phyloP scores from a whole-genome alignment of 2,888 invertebrate genomes.

The Lacanobia oleracea region DNA sequence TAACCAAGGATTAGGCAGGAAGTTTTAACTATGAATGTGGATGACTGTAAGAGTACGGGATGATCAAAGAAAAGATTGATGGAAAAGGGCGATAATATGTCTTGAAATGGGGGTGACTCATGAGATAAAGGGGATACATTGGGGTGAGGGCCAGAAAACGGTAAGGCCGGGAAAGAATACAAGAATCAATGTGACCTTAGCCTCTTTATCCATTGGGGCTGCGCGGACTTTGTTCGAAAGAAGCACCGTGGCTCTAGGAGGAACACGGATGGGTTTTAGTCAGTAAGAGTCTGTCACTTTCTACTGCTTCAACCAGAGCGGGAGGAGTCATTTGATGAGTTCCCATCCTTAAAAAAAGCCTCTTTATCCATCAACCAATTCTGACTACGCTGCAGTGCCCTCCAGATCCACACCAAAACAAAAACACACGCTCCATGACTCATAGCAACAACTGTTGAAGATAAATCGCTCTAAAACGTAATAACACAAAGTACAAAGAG shows the following conservation, averaged over 20 bases:
- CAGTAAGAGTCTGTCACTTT: too few relatives aligned
- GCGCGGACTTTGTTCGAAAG: too few relatives aligned
- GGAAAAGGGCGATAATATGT: neutral
- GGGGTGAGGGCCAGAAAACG: neutral
- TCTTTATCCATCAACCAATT: neutral
- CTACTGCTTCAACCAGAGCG: too few relatives aligned
- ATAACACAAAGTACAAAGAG: conserved; percentile 46
- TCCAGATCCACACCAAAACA: conserved; percentile 1
- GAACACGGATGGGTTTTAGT: too few relatives aligned
- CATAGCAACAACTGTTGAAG: conserved; percentile 28
- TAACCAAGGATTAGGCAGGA: neutral
- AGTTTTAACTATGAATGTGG: neutral
- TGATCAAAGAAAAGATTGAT: neutral
- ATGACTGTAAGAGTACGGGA: neutral
- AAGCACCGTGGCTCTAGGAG: too few relatives aligned
- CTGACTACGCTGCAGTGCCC: conserved; percentile 1
- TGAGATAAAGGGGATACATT: neutral
- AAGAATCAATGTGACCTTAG: neutral
- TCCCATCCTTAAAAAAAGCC: too few relatives aligned
- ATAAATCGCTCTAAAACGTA: conserved; percentile 33
- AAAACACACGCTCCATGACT: conserved; percentile 32
- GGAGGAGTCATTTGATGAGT: too few relatives aligned
- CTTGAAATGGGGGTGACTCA: neutral
- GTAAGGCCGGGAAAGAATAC: neutral
- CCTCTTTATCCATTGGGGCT: neutral